Conservation (phyloP, 2,797 vertebrate species). For the Coranthus polyacanthus region DNA sequence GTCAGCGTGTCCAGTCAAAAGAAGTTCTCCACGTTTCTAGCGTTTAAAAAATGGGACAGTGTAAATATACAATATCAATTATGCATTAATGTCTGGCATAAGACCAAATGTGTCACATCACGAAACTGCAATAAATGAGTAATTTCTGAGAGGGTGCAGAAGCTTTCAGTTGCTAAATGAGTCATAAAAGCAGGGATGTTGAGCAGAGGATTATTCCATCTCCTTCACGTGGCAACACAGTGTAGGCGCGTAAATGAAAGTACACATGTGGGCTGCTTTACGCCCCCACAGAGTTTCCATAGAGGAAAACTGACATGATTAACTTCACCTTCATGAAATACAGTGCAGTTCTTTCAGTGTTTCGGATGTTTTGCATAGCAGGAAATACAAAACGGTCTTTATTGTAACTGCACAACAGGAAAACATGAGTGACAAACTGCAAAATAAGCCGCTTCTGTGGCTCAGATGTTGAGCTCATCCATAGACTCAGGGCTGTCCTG, state of each 20-base stretch:
- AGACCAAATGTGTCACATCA: conserved; percentile 41
- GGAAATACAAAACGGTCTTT: conserved; percentile 8
- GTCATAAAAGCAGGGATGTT: conserved; percentile 46
- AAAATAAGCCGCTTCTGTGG: conserved; percentile 15
- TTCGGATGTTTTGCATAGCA: conserved; percentile 8
- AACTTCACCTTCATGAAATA: conserved; percentile 38
- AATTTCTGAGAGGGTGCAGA: conserved; percentile 6
- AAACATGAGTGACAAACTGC: background rate
- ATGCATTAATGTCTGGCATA: conserved; percentile 9
- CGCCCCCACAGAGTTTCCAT: conserved; percentile 52
- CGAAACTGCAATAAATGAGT: conserved; percentile 34
- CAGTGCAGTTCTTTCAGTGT: background rate
- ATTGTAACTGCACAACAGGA: background rate
- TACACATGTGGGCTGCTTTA: conserved; percentile 56
- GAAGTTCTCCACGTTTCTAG: background rate
- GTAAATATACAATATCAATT: conserved; percentile 11
- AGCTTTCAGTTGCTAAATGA: conserved; percentile 32
- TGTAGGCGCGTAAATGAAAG: conserved; percentile 50
- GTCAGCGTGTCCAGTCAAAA: background rate
- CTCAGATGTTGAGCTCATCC: conserved; percentile 41
- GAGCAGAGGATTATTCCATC: conserved; percentile 60
- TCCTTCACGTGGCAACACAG: conserved; percentile 27
- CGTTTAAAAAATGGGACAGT: conserved; percentile 3
- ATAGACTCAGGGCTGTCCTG: conserved; percentile 31
- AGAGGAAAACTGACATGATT: conserved; percentile 48